A percentile compares a stretch with the other conserved stretches of the same genome.
phyloP scores from a whole-genome alignment of 2,888 invertebrate genomes.

The Tiphia femorata region DNA sequence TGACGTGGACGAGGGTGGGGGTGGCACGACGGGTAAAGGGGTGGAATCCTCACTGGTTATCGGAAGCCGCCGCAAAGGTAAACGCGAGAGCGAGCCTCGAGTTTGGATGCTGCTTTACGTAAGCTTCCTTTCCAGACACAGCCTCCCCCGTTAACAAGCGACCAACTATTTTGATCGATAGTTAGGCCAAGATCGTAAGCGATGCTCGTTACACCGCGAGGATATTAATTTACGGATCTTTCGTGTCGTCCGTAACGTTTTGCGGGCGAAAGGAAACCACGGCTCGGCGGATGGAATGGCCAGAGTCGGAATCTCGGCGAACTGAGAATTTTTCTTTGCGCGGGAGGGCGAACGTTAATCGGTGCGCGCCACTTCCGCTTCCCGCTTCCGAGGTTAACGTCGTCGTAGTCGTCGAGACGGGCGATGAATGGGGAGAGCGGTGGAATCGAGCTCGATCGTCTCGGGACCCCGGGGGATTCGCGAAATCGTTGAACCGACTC shows the following conservation, averaged over 20 bases:
- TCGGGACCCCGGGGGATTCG: slow-evolving; percentile 32
- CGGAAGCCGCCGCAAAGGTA: slow-evolving; percentile 34
- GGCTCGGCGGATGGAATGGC: background rate
- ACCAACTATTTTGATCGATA: slow-evolving; percentile 6
- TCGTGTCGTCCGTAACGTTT: background rate
- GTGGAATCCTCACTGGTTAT: slow-evolving; percentile 48
- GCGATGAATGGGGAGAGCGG: slow-evolving; percentile 28
- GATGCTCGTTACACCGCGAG: too few relatives aligned
- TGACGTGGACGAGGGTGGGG: too few relatives aligned
- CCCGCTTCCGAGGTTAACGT: too few relatives aligned
- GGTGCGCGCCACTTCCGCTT: too few relatives aligned
- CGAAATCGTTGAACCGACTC: slow-evolving; percentile 38
- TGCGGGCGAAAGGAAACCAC: background rate
- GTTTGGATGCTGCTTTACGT: slow-evolving; percentile 18
- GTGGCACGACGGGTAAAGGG: too few relatives aligned
- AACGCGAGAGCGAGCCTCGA: slow-evolving; percentile 28
- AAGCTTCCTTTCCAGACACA: slow-evolving; percentile 14
- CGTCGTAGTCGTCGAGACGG: slow-evolving; percentile 26
- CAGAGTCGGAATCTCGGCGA: background rate
- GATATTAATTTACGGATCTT: background rate
- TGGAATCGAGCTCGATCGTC: slow-evolving; percentile 39
- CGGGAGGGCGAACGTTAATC: slow-evolving; percentile 1
- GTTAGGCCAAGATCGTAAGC: too few relatives aligned
- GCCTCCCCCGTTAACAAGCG: slow-evolving; percentile 10
- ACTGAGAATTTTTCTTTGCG: slow-evolving; percentile 23